These are phyloP conservation scores for Xestobium rufovillosum DNA, from an alignment of 2,888 invertebrate species.

Conservation along the genomic window DNA sequence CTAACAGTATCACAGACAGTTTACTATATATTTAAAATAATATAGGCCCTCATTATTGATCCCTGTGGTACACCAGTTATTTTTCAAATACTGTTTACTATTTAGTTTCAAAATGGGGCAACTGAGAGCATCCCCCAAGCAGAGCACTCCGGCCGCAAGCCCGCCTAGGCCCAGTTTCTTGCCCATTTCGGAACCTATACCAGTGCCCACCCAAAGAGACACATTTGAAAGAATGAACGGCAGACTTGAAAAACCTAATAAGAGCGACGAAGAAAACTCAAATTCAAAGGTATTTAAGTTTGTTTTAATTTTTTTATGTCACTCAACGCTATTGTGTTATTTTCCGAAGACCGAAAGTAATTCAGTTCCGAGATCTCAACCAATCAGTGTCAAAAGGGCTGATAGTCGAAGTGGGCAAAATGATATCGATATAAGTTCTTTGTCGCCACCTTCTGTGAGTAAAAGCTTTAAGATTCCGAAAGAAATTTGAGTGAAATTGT, in stretches of 20 bases:
- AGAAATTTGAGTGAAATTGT: no score
- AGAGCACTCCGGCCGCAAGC: constrained; percentile 40
- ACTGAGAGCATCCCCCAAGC: constrained; percentile 12
- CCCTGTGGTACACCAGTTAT: no score
- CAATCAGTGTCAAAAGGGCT: constrained; percentile 73
- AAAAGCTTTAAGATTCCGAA: no score
- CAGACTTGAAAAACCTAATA: constrained; percentile 22
- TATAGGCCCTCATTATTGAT: no score
- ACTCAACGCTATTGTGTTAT: no score
- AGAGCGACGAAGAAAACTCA: constrained; percentile 39
- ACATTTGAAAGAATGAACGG: constrained; percentile 44
- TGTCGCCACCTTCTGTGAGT: constrained; percentile 83
- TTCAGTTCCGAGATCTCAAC: constrained; percentile 73
- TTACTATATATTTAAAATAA: no score
- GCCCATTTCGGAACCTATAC: constrained; percentile 68
- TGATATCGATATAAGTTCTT: constrained; percentile 85
- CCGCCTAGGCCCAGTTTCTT: constrained; percentile 62
- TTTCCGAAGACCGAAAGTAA: constrained; percentile 34
- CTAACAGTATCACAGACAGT: no score
- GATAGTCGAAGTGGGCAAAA: constrained; percentile 62
- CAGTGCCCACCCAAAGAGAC: constrained; percentile 61
- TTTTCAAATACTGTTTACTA: no score
- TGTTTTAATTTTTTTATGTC: constrained; percentile 12
- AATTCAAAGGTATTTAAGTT: constrained; percentile 25
- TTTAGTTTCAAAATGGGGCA: not conserved